Evolutionary conservation across 2,797 vertebrate genomes (phyloP), one percentile per base, ranked within the genome.

Genomic region (Vultur gryphus): DNA sequence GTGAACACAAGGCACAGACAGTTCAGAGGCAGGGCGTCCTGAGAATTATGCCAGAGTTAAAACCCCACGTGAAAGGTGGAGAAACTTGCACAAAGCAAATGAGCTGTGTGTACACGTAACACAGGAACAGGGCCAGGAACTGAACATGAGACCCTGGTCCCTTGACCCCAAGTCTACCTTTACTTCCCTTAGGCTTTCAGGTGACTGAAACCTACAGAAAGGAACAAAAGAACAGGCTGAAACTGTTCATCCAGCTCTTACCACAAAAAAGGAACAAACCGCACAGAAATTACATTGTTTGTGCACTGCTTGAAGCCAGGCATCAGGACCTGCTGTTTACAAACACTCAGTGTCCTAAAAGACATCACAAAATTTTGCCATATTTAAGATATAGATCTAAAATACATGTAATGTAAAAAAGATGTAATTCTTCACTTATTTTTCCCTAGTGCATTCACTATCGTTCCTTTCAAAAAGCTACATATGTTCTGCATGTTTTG

Each of bases 141-240:
- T 1, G 3, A 79, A 64, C 11, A 33, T 25, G 49, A 81, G 39
- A 87, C 20, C 33, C 48, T 51, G 11, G 6, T 85, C 28, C 33
- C 54, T 81, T 90, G 61, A 84, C 44, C 11, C 26, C 31, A 49
- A 5, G 11, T 49, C 51, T 81, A 51, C 37, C 25, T 89, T 87
- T 78, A 58, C 41, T 96, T 89, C 59, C 37, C 62, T 92, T 89
- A 87, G 91, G 64, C 78, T 86, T 91, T 91, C 78, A 86, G 49
- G 33, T 92, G 80, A 55, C 69, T 77, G 77, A 94, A 95, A 90
- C 37, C 13, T 70, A 31, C 23, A 55, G 31, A 94, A 73, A 29
- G 39, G 72, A 94, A 59, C 46, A 88, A 78, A 94, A 51, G 35
- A 81, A 48, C 23, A 69, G 33, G 18, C 16, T 72, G 78, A 84